These are phyloP conservation scores for Macrosiphum euphorbiae DNA, from an alignment of 2,888 invertebrate genomes.

Conservation along the genomic window DNA sequence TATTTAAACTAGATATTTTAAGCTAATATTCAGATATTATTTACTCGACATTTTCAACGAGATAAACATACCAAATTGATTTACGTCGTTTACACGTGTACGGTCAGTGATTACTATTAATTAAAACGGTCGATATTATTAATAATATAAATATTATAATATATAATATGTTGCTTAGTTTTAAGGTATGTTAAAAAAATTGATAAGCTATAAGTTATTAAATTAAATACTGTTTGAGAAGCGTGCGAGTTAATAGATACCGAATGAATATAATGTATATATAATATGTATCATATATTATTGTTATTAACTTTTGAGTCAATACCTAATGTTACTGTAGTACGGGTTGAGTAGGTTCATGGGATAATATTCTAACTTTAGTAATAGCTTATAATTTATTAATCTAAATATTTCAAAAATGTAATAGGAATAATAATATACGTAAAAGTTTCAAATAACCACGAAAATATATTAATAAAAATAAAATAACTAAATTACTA, in stretches of 20 bases:
- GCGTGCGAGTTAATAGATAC: neutral
- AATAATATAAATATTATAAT: neutral
- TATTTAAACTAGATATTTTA: neutral
- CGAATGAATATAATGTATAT: neutral
- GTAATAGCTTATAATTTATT: too few relatives aligned
- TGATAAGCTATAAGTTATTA: neutral
- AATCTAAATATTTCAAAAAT: too few relatives aligned
- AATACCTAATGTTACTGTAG: neutral
- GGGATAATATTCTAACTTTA: too few relatives aligned
- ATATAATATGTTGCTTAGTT: neutral
- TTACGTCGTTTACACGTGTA: neutral
- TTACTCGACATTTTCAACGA: slow-evolving; percentile 10
- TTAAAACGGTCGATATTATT: neutral
- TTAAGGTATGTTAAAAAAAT: neutral
- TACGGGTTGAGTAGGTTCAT: too few relatives aligned
- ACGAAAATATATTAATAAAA: too few relatives aligned
- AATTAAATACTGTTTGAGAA: neutral
- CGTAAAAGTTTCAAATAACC: too few relatives aligned
- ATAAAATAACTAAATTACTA: too few relatives aligned
- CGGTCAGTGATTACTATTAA: neutral
- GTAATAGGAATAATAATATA: too few relatives aligned
- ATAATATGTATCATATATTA: neutral
- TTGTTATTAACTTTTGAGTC: neutral
- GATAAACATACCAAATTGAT: slow-evolving; percentile 6
- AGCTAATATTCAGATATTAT: slow-evolving; percentile 25